Evolutionary conservation across 2,888 invertebrate species (phyloP).

Genomic region (Diplazon laetatorius): DNA sequence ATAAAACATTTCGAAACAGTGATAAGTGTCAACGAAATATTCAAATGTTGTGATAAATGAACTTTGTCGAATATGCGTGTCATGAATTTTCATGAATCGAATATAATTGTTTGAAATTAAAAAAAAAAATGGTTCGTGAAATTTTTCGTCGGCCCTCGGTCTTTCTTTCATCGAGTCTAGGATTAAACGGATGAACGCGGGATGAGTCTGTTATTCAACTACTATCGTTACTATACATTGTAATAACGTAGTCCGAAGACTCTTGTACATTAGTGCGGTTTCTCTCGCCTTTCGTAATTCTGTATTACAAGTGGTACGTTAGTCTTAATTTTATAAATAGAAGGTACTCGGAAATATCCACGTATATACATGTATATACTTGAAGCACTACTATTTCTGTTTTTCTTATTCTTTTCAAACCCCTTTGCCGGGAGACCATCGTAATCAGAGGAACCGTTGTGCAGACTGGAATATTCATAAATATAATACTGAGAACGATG

Average conservation of each 20-base stretch:
- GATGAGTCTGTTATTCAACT: conserved; percentile 29
- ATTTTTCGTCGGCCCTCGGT: conserved; percentile 51
- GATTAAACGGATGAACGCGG: conserved; percentile 57
- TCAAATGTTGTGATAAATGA: too few relatives aligned
- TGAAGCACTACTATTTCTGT: not conserved
- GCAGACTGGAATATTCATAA: too few relatives aligned
- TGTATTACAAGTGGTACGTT: conserved; percentile 49
- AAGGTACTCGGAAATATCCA: conserved; percentile 68
- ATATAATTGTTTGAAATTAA: too few relatives aligned
- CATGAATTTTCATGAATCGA: too few relatives aligned
- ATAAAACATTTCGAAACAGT: too few relatives aligned
- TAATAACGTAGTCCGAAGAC: conserved; percentile 8
- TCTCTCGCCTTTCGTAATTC: conserved; percentile 11
- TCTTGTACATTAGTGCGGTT: not conserved
- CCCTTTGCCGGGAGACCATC: too few relatives aligned
- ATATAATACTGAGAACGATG: not conserved
- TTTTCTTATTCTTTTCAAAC: not conserved
- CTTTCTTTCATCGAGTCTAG: conserved; percentile 57
- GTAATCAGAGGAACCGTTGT: too few relatives aligned
- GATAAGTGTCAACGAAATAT: too few relatives aligned
- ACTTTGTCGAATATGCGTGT: too few relatives aligned
- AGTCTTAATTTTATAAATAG: conserved; percentile 76
- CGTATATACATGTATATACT: not conserved
- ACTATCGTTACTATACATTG: conserved; percentile 13
- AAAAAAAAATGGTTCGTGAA: too few relatives aligned